These are phyloP conservation scores for Chloropsis hardwickii DNA, from an alignment of 2,113 vertebrate genomes.

Conservation along the genomic window DNA sequence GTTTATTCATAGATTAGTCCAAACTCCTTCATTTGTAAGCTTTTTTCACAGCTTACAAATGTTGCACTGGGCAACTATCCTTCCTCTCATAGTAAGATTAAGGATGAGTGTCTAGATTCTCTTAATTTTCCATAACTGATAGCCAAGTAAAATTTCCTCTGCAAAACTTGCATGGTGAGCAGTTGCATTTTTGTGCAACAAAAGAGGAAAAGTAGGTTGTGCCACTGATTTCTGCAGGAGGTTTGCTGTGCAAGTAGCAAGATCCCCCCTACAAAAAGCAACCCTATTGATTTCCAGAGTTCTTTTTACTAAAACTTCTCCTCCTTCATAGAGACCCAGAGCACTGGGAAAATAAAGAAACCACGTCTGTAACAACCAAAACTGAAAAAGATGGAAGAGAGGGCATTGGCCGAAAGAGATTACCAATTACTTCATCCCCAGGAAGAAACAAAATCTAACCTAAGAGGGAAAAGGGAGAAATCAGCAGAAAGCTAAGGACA, in stretches of 20 bases:
- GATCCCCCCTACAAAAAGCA: neutral
- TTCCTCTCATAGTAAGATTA: neutral
- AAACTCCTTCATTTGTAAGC: neutral
- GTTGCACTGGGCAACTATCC: neutral
- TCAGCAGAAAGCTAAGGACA: neutral
- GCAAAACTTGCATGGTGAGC: neutral
- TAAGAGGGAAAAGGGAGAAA: neutral
- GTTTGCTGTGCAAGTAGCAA: neutral
- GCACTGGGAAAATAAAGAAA: neutral
- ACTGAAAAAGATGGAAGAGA: neutral
- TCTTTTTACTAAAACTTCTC: neutral
- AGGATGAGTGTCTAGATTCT: neutral
- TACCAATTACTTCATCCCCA: neutral
- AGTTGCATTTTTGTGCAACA: neutral
- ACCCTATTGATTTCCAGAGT: neutral
- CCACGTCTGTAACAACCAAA: neutral
- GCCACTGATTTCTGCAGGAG: neutral
- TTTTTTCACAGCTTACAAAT: neutral
- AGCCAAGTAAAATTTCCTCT: neutral
- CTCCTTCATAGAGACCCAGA: neutral
- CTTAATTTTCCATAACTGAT: neutral
- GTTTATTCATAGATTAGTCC: neutral
- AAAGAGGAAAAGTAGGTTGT: neutral
- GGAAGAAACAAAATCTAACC: neutral
- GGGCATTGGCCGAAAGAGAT: neutral